Evolutionary conservation across 2,113 vertebrate genomes (phyloP).

Genomic region (Pimephales promelas): DNA sequence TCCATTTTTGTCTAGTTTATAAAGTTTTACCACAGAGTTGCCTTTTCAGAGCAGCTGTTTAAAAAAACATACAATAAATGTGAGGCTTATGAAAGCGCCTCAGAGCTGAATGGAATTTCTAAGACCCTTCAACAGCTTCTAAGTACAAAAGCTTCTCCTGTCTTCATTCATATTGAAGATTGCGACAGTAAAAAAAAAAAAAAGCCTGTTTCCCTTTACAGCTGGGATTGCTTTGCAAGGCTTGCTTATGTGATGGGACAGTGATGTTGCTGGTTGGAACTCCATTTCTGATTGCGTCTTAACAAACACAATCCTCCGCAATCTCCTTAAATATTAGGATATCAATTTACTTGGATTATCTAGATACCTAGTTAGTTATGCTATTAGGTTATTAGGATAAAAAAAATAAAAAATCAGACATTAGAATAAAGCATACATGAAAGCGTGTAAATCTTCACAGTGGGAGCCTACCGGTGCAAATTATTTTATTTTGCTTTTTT

Average conservation of each 20-base stretch:
- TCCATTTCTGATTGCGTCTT: not conserved
- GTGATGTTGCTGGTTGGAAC: not conserved
- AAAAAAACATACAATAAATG: not conserved
- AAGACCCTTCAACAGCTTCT: constrained; percentile 12
- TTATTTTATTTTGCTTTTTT: not conserved
- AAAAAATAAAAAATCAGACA: not conserved
- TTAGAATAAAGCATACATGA: not conserved
- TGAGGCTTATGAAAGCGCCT: constrained; percentile 12
- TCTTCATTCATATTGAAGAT: not conserved
- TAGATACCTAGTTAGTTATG: not conserved
- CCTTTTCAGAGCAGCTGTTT: not conserved
- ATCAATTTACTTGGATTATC: not conserved
- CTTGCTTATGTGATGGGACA: not conserved
- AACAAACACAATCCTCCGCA: not conserved
- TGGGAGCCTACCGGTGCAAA: not conserved
- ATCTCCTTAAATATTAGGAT: not conserved
- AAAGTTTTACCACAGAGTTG: not conserved
- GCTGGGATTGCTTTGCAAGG: not conserved
- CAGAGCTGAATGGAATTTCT: not conserved
- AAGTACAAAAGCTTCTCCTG: not conserved
- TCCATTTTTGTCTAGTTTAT: not conserved
- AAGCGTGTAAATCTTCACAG: not conserved
- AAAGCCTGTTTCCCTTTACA: not conserved
- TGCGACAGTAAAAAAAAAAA: not conserved
- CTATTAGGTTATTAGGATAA: not conserved